Base-by-base conservation (phyloP, 1,140 invertebrate species). In the Papilio helenus region DNA sequence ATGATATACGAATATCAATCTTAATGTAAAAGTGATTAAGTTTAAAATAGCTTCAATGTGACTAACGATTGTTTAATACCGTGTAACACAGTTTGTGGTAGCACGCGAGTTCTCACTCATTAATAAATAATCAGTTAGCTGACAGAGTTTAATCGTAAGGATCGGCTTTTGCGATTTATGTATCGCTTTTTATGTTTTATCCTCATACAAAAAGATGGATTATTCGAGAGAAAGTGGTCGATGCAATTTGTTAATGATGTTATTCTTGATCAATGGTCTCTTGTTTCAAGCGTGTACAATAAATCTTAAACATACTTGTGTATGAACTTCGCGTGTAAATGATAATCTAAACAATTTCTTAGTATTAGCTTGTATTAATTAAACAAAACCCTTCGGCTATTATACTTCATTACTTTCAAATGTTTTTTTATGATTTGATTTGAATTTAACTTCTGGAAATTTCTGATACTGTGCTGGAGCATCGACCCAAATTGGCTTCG, bases 91-190 rank as follows among this genome's bases (percentile, higher is more conserved):
- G 61, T 68, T 68, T 68, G 61, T 68, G 61, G 61, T 68, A 68
- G 26, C 61, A 68, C 61, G 61, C 61, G 61, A 68, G 26, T 68
- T 68, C n/a, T 23, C 34, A 49, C 72, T 68, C 72, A 51, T 71
- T 79, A 73, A 73, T 79, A 71, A 68, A 44, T 72, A 78, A 78
- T 73, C 72, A 78, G 44, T 42, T 20, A 39, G 61, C 46, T 65
- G 51, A 51, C 49, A 61, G 44, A 72, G 79, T 58, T 68, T 46
- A 68, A 68, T 68, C 61, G 61, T 29, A 68, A 68, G 61, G 61
- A 68, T 68, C 61, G 61, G 61, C n/a, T 68, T 68, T 68, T 68
- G 61, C 23, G 61, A 68, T 68, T 68, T 68, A 68, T 68, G 26
- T 29, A 68, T 29, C 26, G 23, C 14, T 29, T 68, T 68, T 68